phyloP scores from a whole-genome alignment of 2,797 vertebrate genomes.

The Pyrocephalus nanus region DNA sequence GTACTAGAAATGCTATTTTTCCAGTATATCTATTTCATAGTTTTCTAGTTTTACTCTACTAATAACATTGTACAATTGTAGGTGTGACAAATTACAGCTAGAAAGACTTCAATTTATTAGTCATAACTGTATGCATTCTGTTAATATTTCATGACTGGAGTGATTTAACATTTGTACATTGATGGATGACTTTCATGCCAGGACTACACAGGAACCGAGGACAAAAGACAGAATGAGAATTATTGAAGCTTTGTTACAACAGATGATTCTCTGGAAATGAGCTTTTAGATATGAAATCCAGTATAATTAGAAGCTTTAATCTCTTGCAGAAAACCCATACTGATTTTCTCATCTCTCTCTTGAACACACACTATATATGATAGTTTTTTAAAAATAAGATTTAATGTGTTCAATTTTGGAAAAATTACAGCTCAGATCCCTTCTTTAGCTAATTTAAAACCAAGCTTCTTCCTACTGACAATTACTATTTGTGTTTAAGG shows the following conservation, averaged over 20 bases:
- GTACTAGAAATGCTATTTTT: constrained; percentile 42
- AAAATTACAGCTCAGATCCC: neutral
- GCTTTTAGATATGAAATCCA: neutral
- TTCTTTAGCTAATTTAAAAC: neutral
- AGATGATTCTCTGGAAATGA: neutral
- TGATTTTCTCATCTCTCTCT: neutral
- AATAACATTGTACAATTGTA: neutral
- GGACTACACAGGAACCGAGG: constrained; percentile 4
- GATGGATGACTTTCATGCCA: constrained; percentile 26
- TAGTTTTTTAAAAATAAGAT: neutral
- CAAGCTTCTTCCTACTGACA: neutral
- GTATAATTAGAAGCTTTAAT: neutral
- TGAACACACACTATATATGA: neutral
- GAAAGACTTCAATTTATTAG: constrained; percentile 37
- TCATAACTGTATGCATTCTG: constrained; percentile 47
- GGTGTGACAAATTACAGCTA: constrained; percentile 45
- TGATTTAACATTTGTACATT: constrained; percentile 44
- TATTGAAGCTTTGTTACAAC: neutral
- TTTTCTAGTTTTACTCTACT: constrained; percentile 18
- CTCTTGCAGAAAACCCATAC: neutral
- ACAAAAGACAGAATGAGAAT: neutral
- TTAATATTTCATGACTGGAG: constrained; percentile 43
- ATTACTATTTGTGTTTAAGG: neutral
- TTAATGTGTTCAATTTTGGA: neutral
- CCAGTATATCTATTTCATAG: neutral